Evolutionary conservation across 2,888 invertebrate genomes (phyloP).

Genomic region (Megastigmus dorsalis): DNA sequence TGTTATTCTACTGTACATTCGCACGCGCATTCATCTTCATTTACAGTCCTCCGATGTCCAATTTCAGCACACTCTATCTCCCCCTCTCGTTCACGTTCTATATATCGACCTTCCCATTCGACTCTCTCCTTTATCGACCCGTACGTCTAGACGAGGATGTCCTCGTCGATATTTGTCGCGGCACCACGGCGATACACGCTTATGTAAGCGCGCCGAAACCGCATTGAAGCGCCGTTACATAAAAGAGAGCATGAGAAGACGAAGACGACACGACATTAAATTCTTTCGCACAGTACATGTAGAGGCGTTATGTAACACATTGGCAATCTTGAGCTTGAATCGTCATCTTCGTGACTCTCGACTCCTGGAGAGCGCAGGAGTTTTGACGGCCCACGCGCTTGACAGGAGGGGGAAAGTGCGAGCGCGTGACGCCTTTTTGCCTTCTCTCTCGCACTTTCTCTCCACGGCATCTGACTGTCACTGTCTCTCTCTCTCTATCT

Average conservation of each 20-base stretch:
- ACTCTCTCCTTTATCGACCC: slow-evolving; percentile 66
- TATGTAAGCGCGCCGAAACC: slow-evolving; percentile 60
- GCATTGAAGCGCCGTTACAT: slow-evolving; percentile 52
- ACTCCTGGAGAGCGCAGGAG: neutral
- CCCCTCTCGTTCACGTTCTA: neutral
- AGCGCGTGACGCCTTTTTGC: neutral
- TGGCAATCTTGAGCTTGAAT: too few species aligned
- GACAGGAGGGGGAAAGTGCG: neutral
- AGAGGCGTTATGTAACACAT: neutral
- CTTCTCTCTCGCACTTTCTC: neutral
- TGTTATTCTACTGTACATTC: neutral
- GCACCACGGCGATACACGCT: slow-evolving; percentile 44
- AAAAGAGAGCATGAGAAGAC: slow-evolving; percentile 48
- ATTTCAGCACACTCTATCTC: neutral
- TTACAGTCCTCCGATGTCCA: too few species aligned
- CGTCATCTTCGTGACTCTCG: neutral
- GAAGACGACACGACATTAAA: neutral
- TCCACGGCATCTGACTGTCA: slow-evolving; percentile 3
- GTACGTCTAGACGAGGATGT: slow-evolving; percentile 54
- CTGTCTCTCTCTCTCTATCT: neutral
- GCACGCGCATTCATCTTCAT: slow-evolving; percentile 46
- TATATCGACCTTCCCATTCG: slow-evolving; percentile 14
- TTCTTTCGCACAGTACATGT: neutral
- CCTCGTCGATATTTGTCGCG: slow-evolving; percentile 18
- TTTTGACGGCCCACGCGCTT: neutral